phyloP scores from a whole-genome alignment of 2,888 invertebrate species.

The Drosophila lutescens region DNA sequence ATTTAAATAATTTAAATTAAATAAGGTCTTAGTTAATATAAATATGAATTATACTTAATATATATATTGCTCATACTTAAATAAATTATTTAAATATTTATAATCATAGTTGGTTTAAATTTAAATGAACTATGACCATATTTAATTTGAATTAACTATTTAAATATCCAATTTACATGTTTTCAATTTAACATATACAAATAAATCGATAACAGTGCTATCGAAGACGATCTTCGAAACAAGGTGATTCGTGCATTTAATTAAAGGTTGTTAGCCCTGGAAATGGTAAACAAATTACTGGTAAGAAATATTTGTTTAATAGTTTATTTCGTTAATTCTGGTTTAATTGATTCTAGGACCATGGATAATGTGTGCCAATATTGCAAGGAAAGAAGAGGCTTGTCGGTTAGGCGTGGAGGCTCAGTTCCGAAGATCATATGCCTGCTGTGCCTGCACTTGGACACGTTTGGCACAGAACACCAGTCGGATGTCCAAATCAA shows the following conservation, averaged over 20 bases:
- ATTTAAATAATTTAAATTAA: too few species aligned
- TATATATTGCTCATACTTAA: too few species aligned
- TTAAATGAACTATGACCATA: too few species aligned
- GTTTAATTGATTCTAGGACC: not conserved
- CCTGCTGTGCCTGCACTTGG: constrained; percentile 2
- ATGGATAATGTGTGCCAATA: not conserved
- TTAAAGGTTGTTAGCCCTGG: not conserved
- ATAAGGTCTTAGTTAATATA: too few species aligned
- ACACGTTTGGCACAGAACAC: not conserved
- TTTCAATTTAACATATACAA: too few species aligned
- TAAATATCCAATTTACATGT: too few species aligned
- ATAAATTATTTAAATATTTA: too few species aligned
- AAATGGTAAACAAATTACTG: constrained; percentile 2
- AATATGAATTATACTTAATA: too few species aligned
- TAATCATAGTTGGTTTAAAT: too few species aligned
- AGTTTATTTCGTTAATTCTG: not conserved
- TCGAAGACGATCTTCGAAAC: not conserved
- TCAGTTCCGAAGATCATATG: not conserved
- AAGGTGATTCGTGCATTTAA: not conserved
- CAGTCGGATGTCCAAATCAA: not conserved
- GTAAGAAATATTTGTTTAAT: not conserved
- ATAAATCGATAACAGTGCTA: not conserved
- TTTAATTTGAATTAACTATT: too few species aligned
- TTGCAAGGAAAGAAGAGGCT: not conserved
- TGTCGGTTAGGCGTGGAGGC: not conserved